Conservation (phyloP, 2,888 invertebrate genomes). For the Dryadula phaetusa region DNA sequence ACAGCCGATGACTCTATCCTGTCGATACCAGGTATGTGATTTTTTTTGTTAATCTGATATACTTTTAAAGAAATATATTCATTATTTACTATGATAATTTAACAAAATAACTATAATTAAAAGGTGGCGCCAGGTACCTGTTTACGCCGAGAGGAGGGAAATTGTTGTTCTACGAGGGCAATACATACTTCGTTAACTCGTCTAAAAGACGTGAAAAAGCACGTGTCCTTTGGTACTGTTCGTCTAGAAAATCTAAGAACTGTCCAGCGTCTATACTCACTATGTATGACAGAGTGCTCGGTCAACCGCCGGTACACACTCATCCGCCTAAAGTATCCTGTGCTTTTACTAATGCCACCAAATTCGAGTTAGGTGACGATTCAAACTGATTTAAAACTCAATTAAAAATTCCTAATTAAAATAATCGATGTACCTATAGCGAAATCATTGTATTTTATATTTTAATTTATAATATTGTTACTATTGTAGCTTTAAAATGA, state of each 20-base stretch:
- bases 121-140: slow-evolving; percentile 61
- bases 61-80: background rate
- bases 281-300: slow-evolving; percentile 59
- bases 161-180: slow-evolving; percentile 64
- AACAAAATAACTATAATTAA: slow-evolving; percentile 48
- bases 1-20: slow-evolving; percentile 18
- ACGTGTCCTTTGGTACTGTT: slow-evolving; percentile 68
- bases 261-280: slow-evolving; percentile 66
- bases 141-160: slow-evolving; percentile 61
- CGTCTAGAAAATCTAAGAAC: slow-evolving; percentile 63
- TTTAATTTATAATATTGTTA: background rate
- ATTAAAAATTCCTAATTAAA: background rate
- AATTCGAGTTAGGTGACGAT: slow-evolving; percentile 36
- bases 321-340: slow-evolving; percentile 64
- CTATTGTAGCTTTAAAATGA: background rate
- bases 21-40: slow-evolving; percentile 35
- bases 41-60: background rate
- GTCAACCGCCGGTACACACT: slow-evolving; percentile 61
- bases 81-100: slow-evolving; percentile 36
- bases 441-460: background rate
- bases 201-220: slow-evolving; percentile 57
- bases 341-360: slow-evolving; percentile 44
- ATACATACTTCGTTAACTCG: slow-evolving; percentile 68
- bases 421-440: background rate
- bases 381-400: background rate